Conservation (phyloP, 2,888 invertebrate species). For the Cheilosia soror region DNA sequence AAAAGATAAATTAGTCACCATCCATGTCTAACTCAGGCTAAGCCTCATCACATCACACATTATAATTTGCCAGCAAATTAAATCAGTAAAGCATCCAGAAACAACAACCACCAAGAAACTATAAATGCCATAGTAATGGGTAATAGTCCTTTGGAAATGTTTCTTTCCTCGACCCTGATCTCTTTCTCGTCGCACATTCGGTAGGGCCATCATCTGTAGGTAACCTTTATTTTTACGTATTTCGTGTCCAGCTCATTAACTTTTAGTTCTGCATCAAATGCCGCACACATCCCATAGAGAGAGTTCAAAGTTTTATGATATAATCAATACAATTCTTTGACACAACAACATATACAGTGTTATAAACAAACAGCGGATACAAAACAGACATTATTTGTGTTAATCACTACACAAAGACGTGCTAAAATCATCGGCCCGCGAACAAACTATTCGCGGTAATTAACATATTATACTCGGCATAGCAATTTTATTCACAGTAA, state of each 20-base stretch:
- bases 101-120: too few species aligned
- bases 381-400: constrained; percentile 36
- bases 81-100: too few species aligned
- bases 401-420: constrained; percentile 49
- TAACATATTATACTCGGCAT: constrained; percentile 45
- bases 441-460: constrained; percentile 58
- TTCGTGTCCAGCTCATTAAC: constrained; percentile 33
- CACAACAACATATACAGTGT: constrained; percentile 4
- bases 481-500: constrained; percentile 41
- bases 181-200: background rate
- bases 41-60: too few species aligned
- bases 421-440: constrained; percentile 63
- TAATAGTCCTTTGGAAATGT: too few species aligned
- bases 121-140: too few species aligned
- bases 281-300: background rate
- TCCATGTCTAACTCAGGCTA: too few species aligned
- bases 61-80: too few species aligned
- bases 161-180: background rate
- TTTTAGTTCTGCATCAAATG: constrained; percentile 36
- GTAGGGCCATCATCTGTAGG: constrained; percentile 9
- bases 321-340: constrained; percentile 47
- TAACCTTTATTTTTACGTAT: constrained; percentile 40
- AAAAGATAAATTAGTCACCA: too few species aligned
- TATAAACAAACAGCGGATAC: constrained; percentile 44
- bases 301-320: constrained; percentile 40